phyloP scores from a whole-genome alignment of 2,888 invertebrate species.

The Agonum fuliginosum region DNA sequence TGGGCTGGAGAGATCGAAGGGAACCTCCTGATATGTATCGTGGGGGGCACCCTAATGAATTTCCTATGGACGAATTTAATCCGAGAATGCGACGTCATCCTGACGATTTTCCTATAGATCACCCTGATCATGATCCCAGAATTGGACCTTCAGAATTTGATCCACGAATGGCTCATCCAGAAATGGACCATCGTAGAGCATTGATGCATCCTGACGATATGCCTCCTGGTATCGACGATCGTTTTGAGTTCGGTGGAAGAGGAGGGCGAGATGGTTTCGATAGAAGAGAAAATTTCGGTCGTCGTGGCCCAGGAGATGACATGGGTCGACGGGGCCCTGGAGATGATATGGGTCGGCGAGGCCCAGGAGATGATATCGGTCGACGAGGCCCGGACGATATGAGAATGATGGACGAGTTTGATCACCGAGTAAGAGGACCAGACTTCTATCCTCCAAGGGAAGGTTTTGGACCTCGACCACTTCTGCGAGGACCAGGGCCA shows the following conservation, averaged over 20 bases:
- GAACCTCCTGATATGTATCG: constrained; percentile 62
- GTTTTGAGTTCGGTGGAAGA: constrained; percentile 64
- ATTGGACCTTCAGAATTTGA: constrained; percentile 62
- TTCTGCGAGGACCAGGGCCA: constrained; percentile 66
- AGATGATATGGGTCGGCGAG: constrained; percentile 63
- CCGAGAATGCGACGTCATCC: constrained; percentile 68
- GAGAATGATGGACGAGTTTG: constrained; percentile 63
- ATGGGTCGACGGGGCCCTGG: constrained; percentile 65
- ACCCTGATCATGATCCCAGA: constrained; percentile 70
- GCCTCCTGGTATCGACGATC: constrained; percentile 62
- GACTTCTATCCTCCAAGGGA: constrained; percentile 65
- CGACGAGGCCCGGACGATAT: constrained; percentile 67
- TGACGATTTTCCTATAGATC: constrained; percentile 70
- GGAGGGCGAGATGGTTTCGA: constrained; percentile 64
- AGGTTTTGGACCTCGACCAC: constrained; percentile 63
- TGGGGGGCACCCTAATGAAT: constrained; percentile 63
- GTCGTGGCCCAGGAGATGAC: constrained; percentile 66
- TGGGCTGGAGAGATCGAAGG: constrained; percentile 32
- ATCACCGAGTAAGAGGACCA: constrained; percentile 61
- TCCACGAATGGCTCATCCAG: constrained; percentile 56
- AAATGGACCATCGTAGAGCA: constrained; percentile 54
- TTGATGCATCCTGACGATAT: constrained; percentile 47
- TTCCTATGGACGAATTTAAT: constrained; percentile 68
- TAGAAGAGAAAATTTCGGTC: constrained; percentile 69
- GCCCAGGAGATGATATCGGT: constrained; percentile 70